A percentile compares a stretch with the other conserved stretches of the same genome.
Evolutionary conservation across 2,113 vertebrate species (phyloP).

Genomic region (Centrocercus urophasianus): DNA sequence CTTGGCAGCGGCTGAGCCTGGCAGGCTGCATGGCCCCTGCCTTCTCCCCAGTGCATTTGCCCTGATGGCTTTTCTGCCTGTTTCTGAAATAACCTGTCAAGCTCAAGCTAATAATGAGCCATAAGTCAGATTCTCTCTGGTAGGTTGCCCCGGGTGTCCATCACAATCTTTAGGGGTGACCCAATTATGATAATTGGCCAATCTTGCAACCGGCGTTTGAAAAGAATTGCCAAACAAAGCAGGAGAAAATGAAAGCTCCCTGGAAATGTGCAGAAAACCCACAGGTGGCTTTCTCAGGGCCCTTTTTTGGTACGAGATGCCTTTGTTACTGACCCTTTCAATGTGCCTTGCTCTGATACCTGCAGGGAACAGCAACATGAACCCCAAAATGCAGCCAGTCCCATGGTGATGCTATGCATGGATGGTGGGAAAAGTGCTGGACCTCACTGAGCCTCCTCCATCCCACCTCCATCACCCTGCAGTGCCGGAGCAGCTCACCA

Average conservation of each 20-base stretch:
- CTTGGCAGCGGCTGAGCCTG: neutral
- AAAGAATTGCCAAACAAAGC: constrained; percentile 44
- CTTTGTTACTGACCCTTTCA: neutral
- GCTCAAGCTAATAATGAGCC: constrained; percentile 68
- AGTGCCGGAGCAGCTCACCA: neutral
- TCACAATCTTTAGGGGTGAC: constrained; percentile 78
- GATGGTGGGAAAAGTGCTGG: no score
- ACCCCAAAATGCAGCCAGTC: neutral
- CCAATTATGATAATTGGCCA: constrained; percentile 80
- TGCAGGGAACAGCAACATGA: neutral
- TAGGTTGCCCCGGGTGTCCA: constrained; percentile 75
- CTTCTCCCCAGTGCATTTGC: constrained; percentile 31
- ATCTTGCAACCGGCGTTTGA: constrained; percentile 38
- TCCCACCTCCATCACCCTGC: neutral
- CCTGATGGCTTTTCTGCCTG: constrained; percentile 57
- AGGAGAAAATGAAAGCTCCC: neutral
- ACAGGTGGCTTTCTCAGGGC: neutral
- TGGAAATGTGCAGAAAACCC: neutral
- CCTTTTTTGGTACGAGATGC: neutral
- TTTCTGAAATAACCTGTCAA: constrained; percentile 73
- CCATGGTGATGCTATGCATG: rapidly evolving
- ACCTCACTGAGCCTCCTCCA: neutral
- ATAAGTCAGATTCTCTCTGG: constrained; percentile 76
- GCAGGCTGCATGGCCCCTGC: neutral
- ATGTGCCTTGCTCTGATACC: neutral